Evolutionary conservation across 2,797 vertebrate genomes (phyloP), one percentile per base, ranked within the genome.

Genomic region (Octomys mimax): DNA sequence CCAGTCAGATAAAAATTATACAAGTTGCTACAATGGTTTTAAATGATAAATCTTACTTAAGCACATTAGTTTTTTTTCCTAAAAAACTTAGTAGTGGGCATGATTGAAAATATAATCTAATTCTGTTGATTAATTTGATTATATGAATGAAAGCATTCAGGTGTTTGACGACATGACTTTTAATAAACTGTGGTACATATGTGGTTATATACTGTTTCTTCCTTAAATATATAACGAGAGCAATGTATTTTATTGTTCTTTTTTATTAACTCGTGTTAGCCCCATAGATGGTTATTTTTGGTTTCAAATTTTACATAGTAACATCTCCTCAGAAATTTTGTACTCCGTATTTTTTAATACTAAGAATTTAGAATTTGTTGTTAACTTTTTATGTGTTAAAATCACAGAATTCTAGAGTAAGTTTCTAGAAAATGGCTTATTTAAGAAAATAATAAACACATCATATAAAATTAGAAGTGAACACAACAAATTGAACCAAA

Each of bases 241-340:
- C 71, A 94, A 92, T 93, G 21, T 78, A 26, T 80, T 89, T 83
- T 70, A 59, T 33, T 64, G 70, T 39, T 75, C n/a, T 92, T 33
- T 66, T 64, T 64, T 87, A 92, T 89, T 81, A 36, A 36, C 92
- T 92, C 18, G 82, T 39, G 94, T 95, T 95, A 95, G 91, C 92
- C 59, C 64, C 83, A 96, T 54, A 92, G 62, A 96, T 96, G 92
- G 71, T 79, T 96, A 77, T 84, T 73, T 81, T 96, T 91, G 42
- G 7, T 87, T 94, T 94, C 57, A 75, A 54, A 14, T 54, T 54
- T 54, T 54, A 49, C 49, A 49, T 10, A 49, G 49, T 49, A 49
- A 9, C 11, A 49, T 49, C 49, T 91, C 9, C 88, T 91, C 71
- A 93, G 61, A 93, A 84, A 66, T 89, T 95, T 82, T 93, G 21